Evolutionary conservation across 2,888 invertebrate species (phyloP).

Genomic region (Tetropium fuscum): DNA sequence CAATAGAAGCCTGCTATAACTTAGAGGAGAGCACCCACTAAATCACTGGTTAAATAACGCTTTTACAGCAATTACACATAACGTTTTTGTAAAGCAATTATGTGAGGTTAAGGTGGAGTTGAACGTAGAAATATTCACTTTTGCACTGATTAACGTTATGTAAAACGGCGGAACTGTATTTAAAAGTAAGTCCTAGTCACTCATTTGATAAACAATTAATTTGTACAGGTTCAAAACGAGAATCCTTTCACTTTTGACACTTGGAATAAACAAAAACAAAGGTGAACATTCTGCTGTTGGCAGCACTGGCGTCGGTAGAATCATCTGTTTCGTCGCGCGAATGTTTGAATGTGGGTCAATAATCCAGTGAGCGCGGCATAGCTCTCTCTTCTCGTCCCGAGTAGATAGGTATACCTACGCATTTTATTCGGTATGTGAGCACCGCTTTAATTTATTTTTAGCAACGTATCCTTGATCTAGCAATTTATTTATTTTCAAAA

Average conservation of each 20-base stretch:
- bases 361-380: slow-evolving; percentile 7
- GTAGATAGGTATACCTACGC: too few species aligned
- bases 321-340: slow-evolving; percentile 37
- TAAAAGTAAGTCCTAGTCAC: slow-evolving; percentile 2
- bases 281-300: slow-evolving; percentile 20
- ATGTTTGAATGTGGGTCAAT: slow-evolving; percentile 38
- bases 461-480: not conserved
- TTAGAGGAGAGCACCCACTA: not conserved
- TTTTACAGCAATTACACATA: slow-evolving; percentile 26
- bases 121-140: slow-evolving; percentile 17
- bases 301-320: slow-evolving; percentile 23
- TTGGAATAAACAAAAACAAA: slow-evolving; percentile 36
- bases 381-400: too few species aligned
- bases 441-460: not conserved
- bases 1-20: not conserved
- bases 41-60: not conserved
- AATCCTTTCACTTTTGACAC: slow-evolving; percentile 43
- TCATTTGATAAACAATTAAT: slow-evolving; percentile 2
- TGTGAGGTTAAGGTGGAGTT: slow-evolving; percentile 43
- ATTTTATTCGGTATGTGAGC: not conserved
- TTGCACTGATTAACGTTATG: slow-evolving; percentile 20
- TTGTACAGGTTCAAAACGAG: not conserved
- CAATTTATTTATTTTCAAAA: too few species aligned
- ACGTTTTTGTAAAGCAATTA: slow-evolving; percentile 25
- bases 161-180: slow-evolving; percentile 1